Evolutionary conservation across 2,888 invertebrate genomes (phyloP), one percentile per base, ranked within the genome.

Genomic region (Malacosoma neustria): DNA sequence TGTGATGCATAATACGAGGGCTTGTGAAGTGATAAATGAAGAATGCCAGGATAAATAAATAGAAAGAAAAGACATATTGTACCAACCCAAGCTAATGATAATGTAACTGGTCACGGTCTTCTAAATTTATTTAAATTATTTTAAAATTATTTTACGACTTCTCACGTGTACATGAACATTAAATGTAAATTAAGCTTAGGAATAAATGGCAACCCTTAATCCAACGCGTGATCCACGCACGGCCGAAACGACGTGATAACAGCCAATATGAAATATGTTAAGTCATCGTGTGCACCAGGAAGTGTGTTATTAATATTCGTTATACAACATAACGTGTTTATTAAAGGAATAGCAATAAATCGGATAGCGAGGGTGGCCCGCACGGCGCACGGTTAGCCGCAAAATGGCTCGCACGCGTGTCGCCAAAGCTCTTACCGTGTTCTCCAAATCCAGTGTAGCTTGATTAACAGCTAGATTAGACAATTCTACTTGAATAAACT

Each of bases 221-320:
- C 22, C 22, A 7, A 22, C 22, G 15, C 38, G 40, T 54, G 61
- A 61, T 57, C 58, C 51, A 32, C 45, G 39, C 55, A 64, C 70
- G 56, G 54, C 48, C 49, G 40, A 48, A 58, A 54, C 59, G 59
- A 61, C 51, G 65, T 60, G 65, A 61, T 62, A 63, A 70, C 57
- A 61, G 49, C 57, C 59, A 62, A 71, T 69, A 69, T 62, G 61
- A 62, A 61, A 69, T 71, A 69, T 64, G 67, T 69, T 65, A 65
- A 61, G 22, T 67, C 67, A 69, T 71, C 57, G 64, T 57, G 57
- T 54, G 60, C 54, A 51, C 53, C 62, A 60, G 65, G 66, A 72
- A 67, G 62, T 57, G 43, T 44, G 72, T 70, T 77, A 80, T 80
- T 77, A 80, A 81, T 81, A 77, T 80, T 79, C 76, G 70, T 76